Evolutionary conservation across 2,888 invertebrate species (phyloP), one percentile per base, ranked within the genome.

Genomic region (Nipponacmea schrenckii): DNA sequence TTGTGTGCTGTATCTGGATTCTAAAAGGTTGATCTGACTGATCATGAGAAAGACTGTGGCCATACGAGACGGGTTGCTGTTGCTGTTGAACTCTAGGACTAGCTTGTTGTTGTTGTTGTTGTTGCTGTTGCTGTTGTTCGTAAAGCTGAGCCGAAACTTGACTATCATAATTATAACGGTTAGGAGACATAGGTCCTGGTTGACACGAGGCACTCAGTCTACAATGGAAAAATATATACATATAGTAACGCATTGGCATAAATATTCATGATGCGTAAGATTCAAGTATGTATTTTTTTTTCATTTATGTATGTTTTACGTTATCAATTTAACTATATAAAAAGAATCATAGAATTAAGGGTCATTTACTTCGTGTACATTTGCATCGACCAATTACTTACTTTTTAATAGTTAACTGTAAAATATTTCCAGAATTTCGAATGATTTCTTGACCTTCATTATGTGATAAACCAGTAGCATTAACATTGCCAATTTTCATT

Each of bases 371-470:
- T n/a, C n/a, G 31, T 31, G 31, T 31, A 31, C 31, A 31, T 7
- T 4, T 2, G 7, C 31, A 31, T 31, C 7, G 7, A 5, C 7
- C 39, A 7, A 39, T 39, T 39, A 76, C 84, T 79, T 70, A 86
- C 86, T 84, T 86, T 76, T 77, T 82, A 63, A 86, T 84, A 24
- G 86, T 86, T 24, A 88, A 80, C 76, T 88, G 87, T 14, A 88
- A 79, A 17, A 84, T 81, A 74, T 86, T 87, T 27, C 84, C 86
- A 10, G 85, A 81, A 62, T 80, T 79, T 62, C 83, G 80, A 74
- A 88, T 86, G 44, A 86, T 75, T 12, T 87, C 86, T 77, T 86
- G 86, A 17, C 85, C 85, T 66, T 88, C 84, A 63, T 75, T 79
- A 73, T 87, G 86, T 24, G 85, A 81, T 46, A 88, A 79, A 62